These are phyloP conservation scores for Lagodon rhomboides DNA, from an alignment of 2,797 vertebrate species.

Conservation along the genomic window DNA sequence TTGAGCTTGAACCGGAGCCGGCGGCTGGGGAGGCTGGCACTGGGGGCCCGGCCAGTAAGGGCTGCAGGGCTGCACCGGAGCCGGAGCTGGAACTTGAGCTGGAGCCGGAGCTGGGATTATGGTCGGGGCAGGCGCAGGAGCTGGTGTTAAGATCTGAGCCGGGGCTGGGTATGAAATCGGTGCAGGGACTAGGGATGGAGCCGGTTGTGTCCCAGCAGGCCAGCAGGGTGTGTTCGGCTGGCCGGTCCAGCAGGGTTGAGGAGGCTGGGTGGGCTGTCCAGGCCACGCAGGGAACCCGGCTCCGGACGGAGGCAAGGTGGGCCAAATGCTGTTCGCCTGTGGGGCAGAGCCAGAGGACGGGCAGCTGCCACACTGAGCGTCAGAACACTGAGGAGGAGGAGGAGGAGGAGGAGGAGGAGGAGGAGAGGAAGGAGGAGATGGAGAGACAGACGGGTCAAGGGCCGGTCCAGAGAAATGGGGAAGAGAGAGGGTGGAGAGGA, in stretches of 20 bases:
- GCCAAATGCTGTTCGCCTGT: conserved; percentile 77
- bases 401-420: too few relatives aligned
- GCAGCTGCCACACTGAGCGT: conserved; percentile 80
- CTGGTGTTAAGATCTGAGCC: conserved; percentile 31
- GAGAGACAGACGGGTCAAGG: conserved; percentile 38
- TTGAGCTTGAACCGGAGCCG: conserved; percentile 41
- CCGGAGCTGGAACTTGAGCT: neutral
- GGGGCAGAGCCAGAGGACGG: conserved; percentile 80
- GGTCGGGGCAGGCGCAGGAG: conserved; percentile 9
- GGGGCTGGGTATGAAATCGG: conserved; percentile 41
- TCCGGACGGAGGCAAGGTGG: conserved; percentile 56
- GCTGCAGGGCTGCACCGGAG: conserved; percentile 50
- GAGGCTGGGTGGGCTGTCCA: conserved; percentile 67
- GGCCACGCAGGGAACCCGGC: conserved; percentile 74
- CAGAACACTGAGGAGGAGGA: conserved; percentile 70
- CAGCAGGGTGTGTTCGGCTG: conserved; percentile 81
- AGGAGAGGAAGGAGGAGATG: conserved; percentile 23
- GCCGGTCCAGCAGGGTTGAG: conserved; percentile 81
- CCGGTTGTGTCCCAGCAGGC: conserved; percentile 67
- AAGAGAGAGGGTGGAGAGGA: conserved; percentile 79
- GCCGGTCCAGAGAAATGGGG: conserved; percentile 67
- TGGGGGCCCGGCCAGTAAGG: conserved; percentile 66
- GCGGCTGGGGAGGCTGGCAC: conserved; percentile 53
- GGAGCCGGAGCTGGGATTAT: neutral
- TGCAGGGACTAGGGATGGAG: conserved; percentile 37